These are phyloP conservation scores for Neodon shergylaensis DNA, from an alignment of 2,113 vertebrate genomes.

Conservation along the genomic window DNA sequence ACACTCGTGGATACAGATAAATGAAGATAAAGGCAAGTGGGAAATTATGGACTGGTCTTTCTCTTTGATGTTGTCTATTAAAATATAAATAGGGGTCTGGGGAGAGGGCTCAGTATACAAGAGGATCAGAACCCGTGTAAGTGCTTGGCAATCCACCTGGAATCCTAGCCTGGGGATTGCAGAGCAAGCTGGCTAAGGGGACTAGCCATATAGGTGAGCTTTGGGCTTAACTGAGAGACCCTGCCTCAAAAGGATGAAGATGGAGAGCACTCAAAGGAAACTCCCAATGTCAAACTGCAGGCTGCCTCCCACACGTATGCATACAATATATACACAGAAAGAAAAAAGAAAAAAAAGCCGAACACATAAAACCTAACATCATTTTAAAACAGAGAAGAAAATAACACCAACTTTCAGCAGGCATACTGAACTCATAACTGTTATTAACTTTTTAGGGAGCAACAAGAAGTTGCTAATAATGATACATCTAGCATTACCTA, in stretches of 20 bases:
- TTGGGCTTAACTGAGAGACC: not conserved
- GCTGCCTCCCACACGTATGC: not conserved
- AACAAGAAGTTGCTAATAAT: not conserved
- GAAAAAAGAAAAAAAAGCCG: not conserved
- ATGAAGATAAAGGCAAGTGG: not conserved
- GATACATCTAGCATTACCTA: not conserved
- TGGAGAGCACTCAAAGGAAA: not conserved
- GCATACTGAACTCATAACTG: not conserved
- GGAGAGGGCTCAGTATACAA: not conserved
- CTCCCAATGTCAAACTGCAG: not conserved
- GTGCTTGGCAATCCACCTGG: not conserved
- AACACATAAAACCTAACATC: not conserved
- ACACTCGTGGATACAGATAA: not conserved
- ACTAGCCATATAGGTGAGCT: not conserved
- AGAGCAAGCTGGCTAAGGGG: not conserved
- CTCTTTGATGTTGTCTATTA: not conserved
- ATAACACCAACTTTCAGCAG: not conserved
- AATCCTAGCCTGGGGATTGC: too few relatives aligned
- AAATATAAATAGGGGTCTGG: not conserved
- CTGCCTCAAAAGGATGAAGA: not conserved
- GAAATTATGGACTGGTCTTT: not conserved
- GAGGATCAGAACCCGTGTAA: not conserved
- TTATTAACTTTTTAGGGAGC: not conserved
- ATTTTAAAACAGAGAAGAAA: conserved; percentile 49
- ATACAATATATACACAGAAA: not conserved